Conservation (phyloP, 1,140 invertebrate species). For the Potamilus streckersoni region DNA sequence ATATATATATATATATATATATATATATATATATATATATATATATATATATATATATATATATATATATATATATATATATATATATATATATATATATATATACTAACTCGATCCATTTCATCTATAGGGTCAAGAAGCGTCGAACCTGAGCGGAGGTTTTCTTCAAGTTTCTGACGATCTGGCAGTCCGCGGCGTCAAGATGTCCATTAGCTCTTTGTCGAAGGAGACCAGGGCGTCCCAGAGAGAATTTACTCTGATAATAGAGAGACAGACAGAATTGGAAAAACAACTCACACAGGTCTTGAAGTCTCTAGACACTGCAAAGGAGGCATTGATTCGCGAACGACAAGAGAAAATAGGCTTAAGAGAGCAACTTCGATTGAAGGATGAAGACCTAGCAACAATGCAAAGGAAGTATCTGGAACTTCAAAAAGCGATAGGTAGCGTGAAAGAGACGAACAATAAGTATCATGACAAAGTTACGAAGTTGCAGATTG, state of each 20-base stretch:
- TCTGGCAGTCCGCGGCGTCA: constrained; percentile 37
- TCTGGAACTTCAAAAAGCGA: constrained; percentile 44
- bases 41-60: too few relatives aligned
- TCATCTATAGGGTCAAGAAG: background rate
- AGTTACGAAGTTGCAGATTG: constrained; percentile 44
- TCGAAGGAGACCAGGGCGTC: constrained; percentile 44
- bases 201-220: constrained; percentile 39
- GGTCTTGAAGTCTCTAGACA: constrained; percentile 45
- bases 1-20: constrained; percentile 3
- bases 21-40: too few relatives aligned
- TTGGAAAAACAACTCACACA: constrained; percentile 40
- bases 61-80: too few relatives aligned
- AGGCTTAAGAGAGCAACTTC: constrained; percentile 34
- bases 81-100: too few relatives aligned
- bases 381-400: constrained; percentile 33
- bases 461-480: constrained; percentile 46
- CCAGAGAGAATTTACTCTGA: constrained; percentile 38
- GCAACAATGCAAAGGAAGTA: constrained; percentile 43
- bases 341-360: constrained; percentile 42
- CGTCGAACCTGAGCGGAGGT: constrained; percentile 11
- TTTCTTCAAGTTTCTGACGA: constrained; percentile 14
- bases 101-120: background rate
- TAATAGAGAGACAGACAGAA: constrained; percentile 40
- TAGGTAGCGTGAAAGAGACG: constrained; percentile 41
- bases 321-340: constrained; percentile 40